Percentiles rank a stretch among this genome's conserved stretches.
These are phyloP conservation scores for Pelobates fuscus DNA, from an alignment of 2,113 vertebrate species.

Conservation along the genomic window DNA sequence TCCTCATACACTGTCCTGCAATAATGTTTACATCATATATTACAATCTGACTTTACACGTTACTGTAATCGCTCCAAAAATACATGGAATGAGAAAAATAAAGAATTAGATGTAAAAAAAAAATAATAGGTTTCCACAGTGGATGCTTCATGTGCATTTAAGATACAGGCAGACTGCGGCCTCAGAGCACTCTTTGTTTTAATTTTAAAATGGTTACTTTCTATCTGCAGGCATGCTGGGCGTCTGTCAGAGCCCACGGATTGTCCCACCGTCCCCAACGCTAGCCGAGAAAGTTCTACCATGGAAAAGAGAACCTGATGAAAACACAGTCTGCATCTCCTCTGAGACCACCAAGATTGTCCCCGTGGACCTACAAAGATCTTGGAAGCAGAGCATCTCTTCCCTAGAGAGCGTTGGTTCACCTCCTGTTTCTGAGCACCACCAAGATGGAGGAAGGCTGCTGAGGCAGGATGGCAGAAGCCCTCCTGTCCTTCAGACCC, in stretches of 20 bases:
- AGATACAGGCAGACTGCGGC: too few species aligned
- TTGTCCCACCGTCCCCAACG: slow-evolving; percentile 72
- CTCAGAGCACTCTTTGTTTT: too few species aligned
- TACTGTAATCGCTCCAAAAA: too few species aligned
- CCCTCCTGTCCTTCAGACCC: slow-evolving; percentile 54
- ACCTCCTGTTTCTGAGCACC: slow-evolving; percentile 65
- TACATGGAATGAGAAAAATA: too few species aligned
- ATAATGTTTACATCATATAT: too few species aligned
- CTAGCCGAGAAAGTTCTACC: slow-evolving; percentile 83
- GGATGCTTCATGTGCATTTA: too few species aligned
- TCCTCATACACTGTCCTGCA: too few species aligned
- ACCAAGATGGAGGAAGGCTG: slow-evolving; percentile 63
- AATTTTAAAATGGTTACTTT: not conserved
- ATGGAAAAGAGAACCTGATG: slow-evolving; percentile 83
- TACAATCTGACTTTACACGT: too few species aligned
- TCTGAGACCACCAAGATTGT: slow-evolving; percentile 94
- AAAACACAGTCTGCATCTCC: slow-evolving; percentile 84
- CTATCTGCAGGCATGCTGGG: slow-evolving; percentile 71
- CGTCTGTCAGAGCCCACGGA: slow-evolving; percentile 75
- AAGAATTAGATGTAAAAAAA: too few species aligned
- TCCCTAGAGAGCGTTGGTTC: slow-evolving; percentile 92
- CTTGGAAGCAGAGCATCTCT: slow-evolving; percentile 96
- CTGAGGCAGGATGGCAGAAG: slow-evolving; percentile 64
- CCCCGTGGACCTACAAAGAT: slow-evolving; percentile 88
- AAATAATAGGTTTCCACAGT: too few species aligned